Percentiles rank a stretch among this genome's conserved stretches.
Evolutionary conservation across 1,140 invertebrate species (phyloP).

Genomic region (Cylas formicarius): DNA sequence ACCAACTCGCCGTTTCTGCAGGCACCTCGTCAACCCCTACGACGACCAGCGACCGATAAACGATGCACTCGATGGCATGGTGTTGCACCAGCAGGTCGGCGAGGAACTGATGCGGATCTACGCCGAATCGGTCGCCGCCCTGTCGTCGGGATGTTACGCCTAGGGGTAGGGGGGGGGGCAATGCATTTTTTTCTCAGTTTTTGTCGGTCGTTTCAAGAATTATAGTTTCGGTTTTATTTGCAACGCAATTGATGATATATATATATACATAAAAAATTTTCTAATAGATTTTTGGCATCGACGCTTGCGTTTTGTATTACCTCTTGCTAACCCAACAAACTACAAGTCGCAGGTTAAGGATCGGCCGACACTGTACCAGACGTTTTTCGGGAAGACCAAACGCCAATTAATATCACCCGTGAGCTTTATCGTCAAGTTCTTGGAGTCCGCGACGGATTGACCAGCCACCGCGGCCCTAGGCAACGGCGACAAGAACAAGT

Average conservation of each 20-base stretch:
- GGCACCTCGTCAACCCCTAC: conserved; percentile 25
- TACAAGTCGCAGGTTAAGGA: conserved; percentile 20
- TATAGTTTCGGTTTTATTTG: too few relatives aligned
- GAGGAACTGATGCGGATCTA: conserved; percentile 23
- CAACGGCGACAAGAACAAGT: conserved; percentile 17
- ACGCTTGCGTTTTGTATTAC: too few relatives aligned
- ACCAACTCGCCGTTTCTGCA: conserved; percentile 7
- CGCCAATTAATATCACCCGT: conserved; percentile 10
- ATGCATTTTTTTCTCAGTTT: too few relatives aligned
- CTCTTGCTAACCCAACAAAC: too few relatives aligned
- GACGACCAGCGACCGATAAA: conserved; percentile 20
- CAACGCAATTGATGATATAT: too few relatives aligned
- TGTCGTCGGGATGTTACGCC: background rate
- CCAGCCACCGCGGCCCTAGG: conserved; percentile 12
- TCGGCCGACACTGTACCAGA: conserved; percentile 27
- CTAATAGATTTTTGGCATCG: too few relatives aligned
- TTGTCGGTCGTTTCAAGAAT: too few relatives aligned
- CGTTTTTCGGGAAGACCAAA: conserved; percentile 15
- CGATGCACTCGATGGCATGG: conserved; percentile 21
- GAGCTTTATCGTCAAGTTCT: conserved; percentile 14
- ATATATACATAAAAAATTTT: too few relatives aligned
- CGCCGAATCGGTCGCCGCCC: conserved; percentile 4
- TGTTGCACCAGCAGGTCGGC: conserved; percentile 18
- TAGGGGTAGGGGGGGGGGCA: background rate
- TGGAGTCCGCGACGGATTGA: too few relatives aligned